Conservation (phyloP, 2,797 vertebrate species). For the Percopsis omiscomaycus region DNA sequence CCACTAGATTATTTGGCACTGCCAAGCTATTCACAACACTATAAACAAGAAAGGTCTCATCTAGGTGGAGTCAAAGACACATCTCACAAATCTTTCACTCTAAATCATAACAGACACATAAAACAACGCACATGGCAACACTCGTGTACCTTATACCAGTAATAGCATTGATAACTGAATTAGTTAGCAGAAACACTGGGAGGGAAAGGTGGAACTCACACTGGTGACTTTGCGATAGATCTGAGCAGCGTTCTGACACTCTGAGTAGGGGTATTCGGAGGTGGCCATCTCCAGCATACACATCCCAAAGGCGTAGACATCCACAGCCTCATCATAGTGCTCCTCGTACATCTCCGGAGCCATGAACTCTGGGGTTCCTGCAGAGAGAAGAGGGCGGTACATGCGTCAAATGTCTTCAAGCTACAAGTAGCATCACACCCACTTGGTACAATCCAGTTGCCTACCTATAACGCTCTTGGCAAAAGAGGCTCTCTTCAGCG, state of each 20-base stretch:
- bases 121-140: background rate
- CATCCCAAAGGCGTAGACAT: conserved; percentile 98
- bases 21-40: conserved; percentile 24
- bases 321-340: conserved; percentile 96
- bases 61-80: conserved; percentile 17
- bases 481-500: conserved; percentile 95
- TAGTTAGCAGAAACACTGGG: background rate
- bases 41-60: conserved; percentile 7
- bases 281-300: conserved; percentile 99
- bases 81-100: background rate
- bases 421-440: background rate
- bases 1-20: conserved; percentile 39
- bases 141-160: background rate
- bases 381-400: conserved; percentile 6
- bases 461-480: conserved; percentile 99
- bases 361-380: conserved; percentile 98
- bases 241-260: conserved; percentile 98
- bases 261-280: conserved; percentile 97
- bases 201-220: conserved; percentile 80
- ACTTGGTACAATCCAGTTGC: conserved; percentile 1
- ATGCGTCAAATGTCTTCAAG: background rate
- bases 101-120: no score
- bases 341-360: conserved; percentile 99
- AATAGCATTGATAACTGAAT: no score
- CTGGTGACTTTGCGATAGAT: conserved; percentile 99